Base-by-base conservation (phyloP, 2,888 invertebrate species). In the Epistrophella euchroma region DNA sequence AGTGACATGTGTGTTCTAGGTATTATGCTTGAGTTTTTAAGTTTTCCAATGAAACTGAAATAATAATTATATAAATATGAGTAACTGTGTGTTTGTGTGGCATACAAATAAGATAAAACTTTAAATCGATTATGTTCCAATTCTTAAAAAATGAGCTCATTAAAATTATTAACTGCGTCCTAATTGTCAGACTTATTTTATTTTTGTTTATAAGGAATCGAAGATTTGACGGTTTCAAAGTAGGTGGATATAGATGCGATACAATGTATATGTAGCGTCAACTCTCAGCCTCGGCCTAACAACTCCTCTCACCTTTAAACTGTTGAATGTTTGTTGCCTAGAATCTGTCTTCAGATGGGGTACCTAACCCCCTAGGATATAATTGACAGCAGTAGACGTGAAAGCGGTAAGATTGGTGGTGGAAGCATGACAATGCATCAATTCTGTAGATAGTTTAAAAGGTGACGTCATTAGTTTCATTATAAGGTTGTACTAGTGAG, bases 41-140 rank as follows among this genome's bases (percentile, higher is more conserved):
- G 25, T 68, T 37, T 68, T 68, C n/a, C 25, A 52, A 15, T 52
- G n/a, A 22, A 52, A 13, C 35, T n/a, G n/a, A n/a, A 37, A 22
- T 37, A 52, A 19, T 35, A 45, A 35, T 47, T 28, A n/a, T 32
- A 22, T 45, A 45, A 32, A n/a, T n/a, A 62, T 22, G 13, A 13
- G 37, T 37, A 13, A 50, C 9, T 32, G 7, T 32, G 66, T 35
- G 19, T 35, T 25, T 35, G 47, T 35, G 9, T 19, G 47, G 35
- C 9, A 66, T 9, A 13, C 11, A 62, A 66, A 25, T 64, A 32
- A 45, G 64, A 64, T 47, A 66, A 66, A 47, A 66, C 1, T 3
- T 2, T 28, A 25, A 28, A 62, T 43, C 43, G 40, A 28, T 43
- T 43, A 17, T 4, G 43, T 62, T 62, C 43, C 62, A 43, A 25